Evolutionary conservation across 1,140 invertebrate species (phyloP).

Genomic region (Penaeus indicus): DNA sequence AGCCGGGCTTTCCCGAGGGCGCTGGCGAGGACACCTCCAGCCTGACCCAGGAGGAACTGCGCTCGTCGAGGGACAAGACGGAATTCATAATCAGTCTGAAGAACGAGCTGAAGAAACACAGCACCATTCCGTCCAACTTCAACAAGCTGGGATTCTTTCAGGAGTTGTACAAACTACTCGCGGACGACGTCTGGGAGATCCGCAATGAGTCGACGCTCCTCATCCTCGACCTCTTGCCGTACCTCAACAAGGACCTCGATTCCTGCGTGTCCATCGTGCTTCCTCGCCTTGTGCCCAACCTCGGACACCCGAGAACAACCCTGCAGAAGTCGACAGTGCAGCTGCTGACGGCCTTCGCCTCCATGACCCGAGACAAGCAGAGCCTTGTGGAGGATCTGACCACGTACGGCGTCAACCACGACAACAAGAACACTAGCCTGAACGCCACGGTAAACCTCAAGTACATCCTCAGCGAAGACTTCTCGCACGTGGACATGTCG

Average conservation of each 20-base stretch:
- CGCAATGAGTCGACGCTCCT: constrained; percentile 55
- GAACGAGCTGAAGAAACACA: constrained; percentile 48
- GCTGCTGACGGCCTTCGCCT: constrained; percentile 36
- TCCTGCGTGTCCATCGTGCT: constrained; percentile 48
- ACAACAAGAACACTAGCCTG: constrained; percentile 21
- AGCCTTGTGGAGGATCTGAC: constrained; percentile 49
- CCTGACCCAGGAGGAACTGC: constrained; percentile 3
- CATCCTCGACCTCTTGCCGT: constrained; percentile 49
- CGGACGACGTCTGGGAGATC: constrained; percentile 57
- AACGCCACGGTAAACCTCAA: constrained; percentile 12
- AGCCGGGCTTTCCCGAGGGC: not conserved
- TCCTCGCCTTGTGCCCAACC: constrained; percentile 48
- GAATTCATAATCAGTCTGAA: constrained; percentile 51
- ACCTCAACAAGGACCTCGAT: constrained; percentile 52
- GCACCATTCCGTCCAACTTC: constrained; percentile 41
- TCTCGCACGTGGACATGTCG: constrained; percentile 27
- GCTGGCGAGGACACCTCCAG: not conserved
- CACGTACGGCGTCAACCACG: constrained; percentile 47
- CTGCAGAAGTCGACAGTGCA: constrained; percentile 40
- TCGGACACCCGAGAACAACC: constrained; percentile 13
- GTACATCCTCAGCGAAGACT: constrained; percentile 15
- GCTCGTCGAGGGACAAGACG: constrained; percentile 49
- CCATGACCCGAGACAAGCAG: constrained; percentile 34
- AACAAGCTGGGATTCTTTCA: constrained; percentile 56
- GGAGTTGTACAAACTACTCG: constrained; percentile 51